Evolutionary conservation across 2,888 invertebrate species (phyloP), one percentile per base, ranked within the genome.

Genomic region (Agonopterix alstromeriana): DNA sequence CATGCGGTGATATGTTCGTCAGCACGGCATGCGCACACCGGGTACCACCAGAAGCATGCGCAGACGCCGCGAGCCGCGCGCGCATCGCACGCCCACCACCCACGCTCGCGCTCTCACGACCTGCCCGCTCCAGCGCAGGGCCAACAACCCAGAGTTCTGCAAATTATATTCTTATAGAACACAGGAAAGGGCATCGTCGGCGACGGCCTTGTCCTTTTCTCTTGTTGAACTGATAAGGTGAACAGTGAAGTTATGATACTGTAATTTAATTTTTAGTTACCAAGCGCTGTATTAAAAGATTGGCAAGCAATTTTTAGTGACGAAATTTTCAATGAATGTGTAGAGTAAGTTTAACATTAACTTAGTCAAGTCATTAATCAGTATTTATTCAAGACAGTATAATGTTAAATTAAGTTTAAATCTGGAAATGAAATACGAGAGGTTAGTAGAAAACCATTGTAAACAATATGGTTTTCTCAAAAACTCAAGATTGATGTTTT

Each of bases 1-100:
- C 92, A 92, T 66, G 92, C 92, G 43, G 91, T 91, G 43, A 91
- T 92, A 54, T 92, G 92, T 63, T 88, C 90, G 12, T 88, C 89
- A 1, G 81, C 89, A 7, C 72, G 81, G 10, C 89, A 89, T 55
- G 87, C 87, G 1, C 76, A 88, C 52, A 80, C 85, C 0, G 89
- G 89, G 40, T 84, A 78, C 58, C 89, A 89, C 59, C 84, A 85
- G 56, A 82, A 84, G 58, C 84, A 82, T 42, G 57, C 64, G 45
- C 78, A 68, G 45, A 68, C 73, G 44, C 61, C 63, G 14, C 61
- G 65, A 14, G 58, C 61, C 2, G 47, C 69, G 8, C 74, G 71
- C 36, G 54, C 64, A 10, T 70, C 68, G 0, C 73, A 70, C 50
- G 53, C 63, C n/a, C 68, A 53, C 10, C 59, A 57, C 48, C 55